phyloP scores from a whole-genome alignment of 35 echinoderm and acorn worm genomes.

The Heliocidaris erythrogramma region DNA sequence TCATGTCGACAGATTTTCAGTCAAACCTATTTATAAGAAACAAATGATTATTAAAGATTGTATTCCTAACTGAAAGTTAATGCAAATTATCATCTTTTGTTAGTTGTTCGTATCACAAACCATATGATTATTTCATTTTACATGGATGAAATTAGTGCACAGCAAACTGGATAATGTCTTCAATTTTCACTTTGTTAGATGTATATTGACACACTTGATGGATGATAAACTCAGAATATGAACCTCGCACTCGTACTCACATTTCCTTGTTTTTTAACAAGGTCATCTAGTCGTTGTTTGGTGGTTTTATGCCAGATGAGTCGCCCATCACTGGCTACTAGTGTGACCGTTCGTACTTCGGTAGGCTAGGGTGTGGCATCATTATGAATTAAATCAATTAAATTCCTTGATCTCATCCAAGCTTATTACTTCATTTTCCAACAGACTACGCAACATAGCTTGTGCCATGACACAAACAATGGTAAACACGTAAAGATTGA shows the following conservation, averaged over 20 bases:
- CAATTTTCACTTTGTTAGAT: neutral
- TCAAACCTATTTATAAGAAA: neutral
- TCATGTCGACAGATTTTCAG: neutral
- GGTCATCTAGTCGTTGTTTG: slow-evolving; percentile 96
- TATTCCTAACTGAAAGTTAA: neutral
- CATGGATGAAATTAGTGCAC: slow-evolving; percentile 10
- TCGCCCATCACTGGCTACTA: slow-evolving; percentile 97
- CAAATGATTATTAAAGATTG: neutral
- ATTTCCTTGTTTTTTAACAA: slow-evolving; percentile 90
- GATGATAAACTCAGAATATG: neutral
- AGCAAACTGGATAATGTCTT: neutral
- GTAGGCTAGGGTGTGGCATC: slow-evolving; percentile 74
- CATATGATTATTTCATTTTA: neutral
- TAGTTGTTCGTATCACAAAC: neutral
- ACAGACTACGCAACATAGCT: neutral
- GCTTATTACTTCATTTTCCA: neutral
- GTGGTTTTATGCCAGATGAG: slow-evolving; percentile 97
- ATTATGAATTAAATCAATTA: slow-evolving; percentile 19
- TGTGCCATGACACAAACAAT: too few relatives aligned
- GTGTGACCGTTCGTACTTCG: slow-evolving; percentile 76
- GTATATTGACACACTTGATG: neutral
- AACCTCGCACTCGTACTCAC: slow-evolving; percentile 76
- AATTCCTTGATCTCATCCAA: neutral
- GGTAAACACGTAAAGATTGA: too few relatives aligned
- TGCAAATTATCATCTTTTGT: neutral